Evolutionary conservation across 2,113 vertebrate species (phyloP).

Genomic region (Candoia aspera): DNA sequence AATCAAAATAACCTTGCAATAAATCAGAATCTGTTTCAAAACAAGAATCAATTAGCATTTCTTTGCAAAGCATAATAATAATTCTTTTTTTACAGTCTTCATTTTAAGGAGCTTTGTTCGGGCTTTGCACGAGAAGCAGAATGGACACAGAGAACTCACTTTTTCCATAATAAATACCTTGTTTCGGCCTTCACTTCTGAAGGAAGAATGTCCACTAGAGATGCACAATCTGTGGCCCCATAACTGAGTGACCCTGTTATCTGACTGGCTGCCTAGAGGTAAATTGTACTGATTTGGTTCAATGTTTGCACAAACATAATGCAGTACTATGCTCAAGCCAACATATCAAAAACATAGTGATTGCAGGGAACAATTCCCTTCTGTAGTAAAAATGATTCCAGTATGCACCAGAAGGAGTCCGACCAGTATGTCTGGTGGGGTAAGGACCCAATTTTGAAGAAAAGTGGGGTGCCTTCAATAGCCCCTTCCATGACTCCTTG

Average conservation of each 20-base stretch:
- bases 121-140: neutral
- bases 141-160: neutral
- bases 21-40: constrained; percentile 1
- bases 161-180: neutral
- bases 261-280: neutral
- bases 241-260: neutral
- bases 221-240: neutral
- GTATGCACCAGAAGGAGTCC: neutral
- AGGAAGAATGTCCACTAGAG: neutral
- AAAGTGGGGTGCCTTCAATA: neutral
- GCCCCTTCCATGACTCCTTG: neutral
- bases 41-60: neutral
- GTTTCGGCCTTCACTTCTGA: neutral
- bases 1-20: neutral
- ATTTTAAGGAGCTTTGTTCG: neutral
- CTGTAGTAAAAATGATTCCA: neutral
- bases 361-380: neutral
- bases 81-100: neutral
- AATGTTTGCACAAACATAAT: neutral
- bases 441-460: neutral
- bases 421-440: neutral
- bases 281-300: neutral
- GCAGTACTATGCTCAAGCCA: neutral
- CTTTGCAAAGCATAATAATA: constrained; percentile 13
- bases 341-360: neutral